Evolutionary conservation across 2,113 vertebrate species (phyloP).

Genomic region (Epinephelus moara): DNA sequence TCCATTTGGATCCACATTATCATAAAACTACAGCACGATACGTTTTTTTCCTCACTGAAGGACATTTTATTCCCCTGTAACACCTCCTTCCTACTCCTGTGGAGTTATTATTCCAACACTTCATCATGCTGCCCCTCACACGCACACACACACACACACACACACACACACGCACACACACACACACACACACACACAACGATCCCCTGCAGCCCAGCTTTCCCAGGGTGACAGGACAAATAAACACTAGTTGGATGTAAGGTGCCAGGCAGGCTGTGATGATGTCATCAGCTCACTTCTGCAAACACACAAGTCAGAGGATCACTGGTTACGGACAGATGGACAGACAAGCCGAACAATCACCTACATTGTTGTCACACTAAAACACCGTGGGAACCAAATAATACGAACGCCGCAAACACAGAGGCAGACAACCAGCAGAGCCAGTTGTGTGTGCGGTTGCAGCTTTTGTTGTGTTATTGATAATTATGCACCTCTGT

Average conservation of each 20-base stretch:
- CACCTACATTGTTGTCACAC: slow-evolving; percentile 66
- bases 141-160: slow-evolving; percentile 41
- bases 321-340: slow-evolving; percentile 51
- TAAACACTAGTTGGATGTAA: slow-evolving; percentile 65
- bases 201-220: slow-evolving; percentile 61
- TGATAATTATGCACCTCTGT: slow-evolving; percentile 51
- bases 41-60: slow-evolving; percentile 17
- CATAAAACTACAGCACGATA: slow-evolving; percentile 4
- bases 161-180: slow-evolving; percentile 10
- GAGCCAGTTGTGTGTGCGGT: slow-evolving; percentile 54
- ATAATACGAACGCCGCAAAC: slow-evolving; percentile 14
- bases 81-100: slow-evolving; percentile 50
- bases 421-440: slow-evolving; percentile 59
- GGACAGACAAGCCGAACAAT: slow-evolving; percentile 71
- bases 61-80: slow-evolving; percentile 52
- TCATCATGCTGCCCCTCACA: slow-evolving; percentile 63
- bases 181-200: slow-evolving; percentile 37
- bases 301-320: slow-evolving; percentile 55
- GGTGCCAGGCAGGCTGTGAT: slow-evolving; percentile 67
- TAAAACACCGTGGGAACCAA: slow-evolving; percentile 77
- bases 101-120: slow-evolving; percentile 75
- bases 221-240: slow-evolving; percentile 77
- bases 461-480: slow-evolving; percentile 45
- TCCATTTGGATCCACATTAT: slow-evolving; percentile 24
- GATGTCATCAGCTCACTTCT: slow-evolving; percentile 72